Evolutionary conservation across 2,888 invertebrate genomes (phyloP).

Genomic region (Bhutanitis thaidina): DNA sequence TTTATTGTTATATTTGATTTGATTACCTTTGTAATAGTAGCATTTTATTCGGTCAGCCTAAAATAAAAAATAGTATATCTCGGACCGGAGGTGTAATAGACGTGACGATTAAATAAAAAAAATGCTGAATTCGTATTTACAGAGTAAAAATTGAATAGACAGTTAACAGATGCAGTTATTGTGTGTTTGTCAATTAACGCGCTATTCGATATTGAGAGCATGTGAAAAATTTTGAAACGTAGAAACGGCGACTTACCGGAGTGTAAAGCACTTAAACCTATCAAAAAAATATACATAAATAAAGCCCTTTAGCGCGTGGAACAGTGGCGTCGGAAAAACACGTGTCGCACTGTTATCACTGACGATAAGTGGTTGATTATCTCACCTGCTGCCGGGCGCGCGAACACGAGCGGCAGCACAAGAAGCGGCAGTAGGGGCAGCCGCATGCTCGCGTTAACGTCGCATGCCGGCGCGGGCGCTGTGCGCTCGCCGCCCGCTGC

Average conservation of each 20-base stretch:
- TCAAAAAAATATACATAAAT: background rate
- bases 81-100: too few relatives aligned
- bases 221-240: background rate
- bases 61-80: too few relatives aligned
- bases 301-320: background rate
- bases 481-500: conserved; percentile 43
- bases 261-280: background rate
- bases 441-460: conserved; percentile 72
- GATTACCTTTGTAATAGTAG: too few relatives aligned
- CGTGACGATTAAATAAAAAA: background rate
- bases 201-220: background rate
- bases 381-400: conserved; percentile 70
- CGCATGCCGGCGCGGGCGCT: conserved; percentile 67
- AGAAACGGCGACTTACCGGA: background rate
- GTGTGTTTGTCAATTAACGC: background rate
- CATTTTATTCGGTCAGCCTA: too few relatives aligned
- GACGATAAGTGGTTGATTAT: background rate
- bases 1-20: too few relatives aligned
- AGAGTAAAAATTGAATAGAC: background rate
- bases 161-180: background rate
- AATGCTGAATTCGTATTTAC: background rate
- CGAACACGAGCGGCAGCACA: conserved; percentile 71
- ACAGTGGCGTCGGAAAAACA: background rate
- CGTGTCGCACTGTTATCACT: background rate
- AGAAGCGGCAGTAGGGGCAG: conserved; percentile 73